These are phyloP conservation scores for Chymomyza procnemis DNA, from an alignment of 2,888 invertebrate species.

Conservation along the genomic window DNA sequence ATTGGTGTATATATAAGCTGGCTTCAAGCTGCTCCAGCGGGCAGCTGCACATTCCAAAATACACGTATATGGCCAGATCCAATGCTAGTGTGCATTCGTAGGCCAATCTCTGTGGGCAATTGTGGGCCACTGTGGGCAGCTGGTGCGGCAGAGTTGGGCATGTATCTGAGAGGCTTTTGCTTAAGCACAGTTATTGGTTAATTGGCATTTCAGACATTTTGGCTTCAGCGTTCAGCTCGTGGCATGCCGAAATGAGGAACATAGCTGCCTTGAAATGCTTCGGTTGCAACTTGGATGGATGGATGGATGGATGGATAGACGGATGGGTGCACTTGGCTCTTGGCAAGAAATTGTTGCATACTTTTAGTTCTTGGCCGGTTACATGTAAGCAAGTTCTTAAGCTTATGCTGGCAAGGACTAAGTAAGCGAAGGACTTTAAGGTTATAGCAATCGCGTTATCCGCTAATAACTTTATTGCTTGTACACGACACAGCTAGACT, in stretches of 20 bases:
- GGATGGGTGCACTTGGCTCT: not conserved
- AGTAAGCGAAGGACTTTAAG: too few relatives aligned
- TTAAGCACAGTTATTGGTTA: constrained; percentile 42
- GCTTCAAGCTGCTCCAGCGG: not conserved
- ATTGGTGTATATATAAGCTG: not conserved
- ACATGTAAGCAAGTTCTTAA: not conserved
- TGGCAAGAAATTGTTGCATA: constrained; percentile 1
- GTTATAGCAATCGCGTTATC: too few relatives aligned
- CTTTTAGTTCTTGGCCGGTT: not conserved
- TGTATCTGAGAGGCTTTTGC: not conserved
- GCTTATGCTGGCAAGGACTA: too few relatives aligned
- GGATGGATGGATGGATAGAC: too few relatives aligned
- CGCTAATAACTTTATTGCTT: too few relatives aligned
- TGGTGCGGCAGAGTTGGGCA: too few relatives aligned
- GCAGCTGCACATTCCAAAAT: not conserved
- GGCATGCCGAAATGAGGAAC: not conserved
- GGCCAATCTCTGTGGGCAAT: not conserved
- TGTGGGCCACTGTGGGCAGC: too few relatives aligned
- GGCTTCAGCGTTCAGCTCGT: constrained; percentile 16
- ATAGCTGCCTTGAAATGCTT: not conserved
- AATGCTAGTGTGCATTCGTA: not conserved
- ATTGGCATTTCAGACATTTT: constrained; percentile 58
- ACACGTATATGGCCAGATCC: constrained; percentile 2
- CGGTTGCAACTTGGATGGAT: not conserved
- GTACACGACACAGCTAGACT: too few relatives aligned